Conservation (phyloP, 2,888 invertebrate species). For the Eustalomyia histrio region DNA sequence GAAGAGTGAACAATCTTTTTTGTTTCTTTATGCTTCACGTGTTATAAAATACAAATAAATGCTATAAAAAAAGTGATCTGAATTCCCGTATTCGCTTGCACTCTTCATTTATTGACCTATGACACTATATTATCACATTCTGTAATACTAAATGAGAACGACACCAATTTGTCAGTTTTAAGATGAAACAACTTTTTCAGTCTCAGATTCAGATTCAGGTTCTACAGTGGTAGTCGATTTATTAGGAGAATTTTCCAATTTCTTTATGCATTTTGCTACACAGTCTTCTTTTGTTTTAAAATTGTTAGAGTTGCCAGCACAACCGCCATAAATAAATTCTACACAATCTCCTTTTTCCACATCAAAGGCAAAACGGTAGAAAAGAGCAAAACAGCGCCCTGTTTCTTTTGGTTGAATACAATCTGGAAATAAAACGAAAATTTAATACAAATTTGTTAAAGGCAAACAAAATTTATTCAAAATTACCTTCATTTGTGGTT, state of each 20-base stretch:
- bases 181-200: slow-evolving; percentile 14
- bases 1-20: too few relatives aligned
- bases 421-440: slow-evolving; percentile 45
- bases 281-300: slow-evolving; percentile 85
- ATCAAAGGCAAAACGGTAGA: slow-evolving; percentile 74
- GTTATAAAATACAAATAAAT: too few relatives aligned
- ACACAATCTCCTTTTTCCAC: slow-evolving; percentile 81
- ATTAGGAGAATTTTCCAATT: slow-evolving; percentile 1
- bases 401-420: slow-evolving; percentile 84
- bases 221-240: slow-evolving; percentile 30
- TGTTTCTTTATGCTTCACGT: too few relatives aligned
- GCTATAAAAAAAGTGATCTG: too few relatives aligned
- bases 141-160: slow-evolving; percentile 28
- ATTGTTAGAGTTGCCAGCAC: slow-evolving; percentile 89
- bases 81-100: too few relatives aligned
- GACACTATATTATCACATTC: slow-evolving; percentile 32
- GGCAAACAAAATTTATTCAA: background rate
- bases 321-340: slow-evolving; percentile 88
- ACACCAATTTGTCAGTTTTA: background rate
- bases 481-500: slow-evolving; percentile 51
- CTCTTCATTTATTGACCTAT: background rate
- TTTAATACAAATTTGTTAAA: background rate
- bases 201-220: background rate
- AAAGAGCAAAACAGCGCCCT: slow-evolving; percentile 86
- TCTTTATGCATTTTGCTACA: slow-evolving; percentile 80